Percentiles rank a stretch among this genome's conserved stretches.
These are phyloP conservation scores for Netelia virgata DNA, from an alignment of 2,888 invertebrate species.

Conservation along the genomic window DNA sequence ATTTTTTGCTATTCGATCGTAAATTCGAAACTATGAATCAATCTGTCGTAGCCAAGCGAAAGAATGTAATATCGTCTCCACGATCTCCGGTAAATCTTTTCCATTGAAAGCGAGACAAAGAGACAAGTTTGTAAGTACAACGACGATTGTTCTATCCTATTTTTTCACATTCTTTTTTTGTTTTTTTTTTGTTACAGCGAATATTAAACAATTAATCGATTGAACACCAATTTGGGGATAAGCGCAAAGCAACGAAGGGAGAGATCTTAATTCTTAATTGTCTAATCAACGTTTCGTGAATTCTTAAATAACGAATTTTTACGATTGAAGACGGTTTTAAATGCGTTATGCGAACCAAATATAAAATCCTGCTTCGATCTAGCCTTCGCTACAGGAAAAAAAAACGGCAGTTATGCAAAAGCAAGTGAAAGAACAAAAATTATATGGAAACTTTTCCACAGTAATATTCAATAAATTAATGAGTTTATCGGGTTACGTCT, in stretches of 20 bases:
- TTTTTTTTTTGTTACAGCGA: slow-evolving; percentile 17
- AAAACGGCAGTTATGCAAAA: slow-evolving; percentile 13
- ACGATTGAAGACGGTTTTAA: slow-evolving; percentile 69
- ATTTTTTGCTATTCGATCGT: slow-evolving; percentile 6
- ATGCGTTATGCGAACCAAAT: slow-evolving; percentile 43
- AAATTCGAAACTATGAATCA: slow-evolving; percentile 28
- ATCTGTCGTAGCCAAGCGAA: not conserved
- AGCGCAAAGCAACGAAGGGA: slow-evolving; percentile 43
- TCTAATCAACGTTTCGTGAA: slow-evolving; percentile 18
- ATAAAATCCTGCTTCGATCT: slow-evolving; percentile 2
- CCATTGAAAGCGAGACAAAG: not conserved
- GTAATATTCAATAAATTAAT: slow-evolving; percentile 5
- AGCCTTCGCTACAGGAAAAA: slow-evolving; percentile 37
- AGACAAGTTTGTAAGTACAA: slow-evolving; percentile 39
- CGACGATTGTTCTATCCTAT: slow-evolving; percentile 16
- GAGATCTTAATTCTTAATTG: slow-evolving; percentile 24
- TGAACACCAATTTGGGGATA: slow-evolving; percentile 60
- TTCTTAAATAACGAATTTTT: slow-evolving; percentile 42
- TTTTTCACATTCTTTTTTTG: slow-evolving; percentile 8
- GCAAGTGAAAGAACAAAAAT: slow-evolving; percentile 15
- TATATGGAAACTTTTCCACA: not conserved
- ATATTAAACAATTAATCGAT: slow-evolving; percentile 35
- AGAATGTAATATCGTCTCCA: not conserved
- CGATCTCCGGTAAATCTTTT: not conserved
- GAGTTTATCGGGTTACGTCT: not conserved